Conservation (phyloP, 2,113 vertebrate genomes). For the Melanostigma gelatinosum region DNA sequence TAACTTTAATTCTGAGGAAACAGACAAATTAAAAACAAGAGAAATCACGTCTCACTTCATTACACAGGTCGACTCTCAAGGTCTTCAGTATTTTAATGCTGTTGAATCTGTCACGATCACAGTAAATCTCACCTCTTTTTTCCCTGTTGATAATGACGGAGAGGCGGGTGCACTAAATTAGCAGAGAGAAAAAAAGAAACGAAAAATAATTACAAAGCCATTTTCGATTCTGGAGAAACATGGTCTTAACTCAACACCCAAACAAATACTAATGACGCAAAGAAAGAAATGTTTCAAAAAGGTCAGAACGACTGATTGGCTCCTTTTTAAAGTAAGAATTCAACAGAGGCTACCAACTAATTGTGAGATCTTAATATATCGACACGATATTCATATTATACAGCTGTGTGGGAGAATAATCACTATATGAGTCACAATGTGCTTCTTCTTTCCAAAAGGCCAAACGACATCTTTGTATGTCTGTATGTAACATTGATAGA, state of each 20-base stretch:
- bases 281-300: neutral
- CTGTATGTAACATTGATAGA: neutral
- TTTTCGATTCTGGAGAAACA: neutral
- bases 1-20: slow-evolving; percentile 59
- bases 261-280: neutral
- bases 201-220: neutral
- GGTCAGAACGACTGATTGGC: neutral
- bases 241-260: neutral
- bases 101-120: neutral
- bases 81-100: neutral
- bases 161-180: slow-evolving; percentile 49
- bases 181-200: neutral
- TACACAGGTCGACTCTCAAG: neutral
- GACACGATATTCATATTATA: neutral
- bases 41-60: neutral
- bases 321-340: too few relatives aligned
- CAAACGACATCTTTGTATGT: neutral
- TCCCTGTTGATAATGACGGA: slow-evolving; percentile 15
- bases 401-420: slow-evolving; percentile 1
- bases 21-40: neutral
- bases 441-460: neutral
- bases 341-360: neutral
- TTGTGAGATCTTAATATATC: neutral
- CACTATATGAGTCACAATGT: neutral
- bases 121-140: slow-evolving; percentile 65